Base-by-base conservation (phyloP, 1,140 invertebrate species). In the Microplitis mediator region DNA sequence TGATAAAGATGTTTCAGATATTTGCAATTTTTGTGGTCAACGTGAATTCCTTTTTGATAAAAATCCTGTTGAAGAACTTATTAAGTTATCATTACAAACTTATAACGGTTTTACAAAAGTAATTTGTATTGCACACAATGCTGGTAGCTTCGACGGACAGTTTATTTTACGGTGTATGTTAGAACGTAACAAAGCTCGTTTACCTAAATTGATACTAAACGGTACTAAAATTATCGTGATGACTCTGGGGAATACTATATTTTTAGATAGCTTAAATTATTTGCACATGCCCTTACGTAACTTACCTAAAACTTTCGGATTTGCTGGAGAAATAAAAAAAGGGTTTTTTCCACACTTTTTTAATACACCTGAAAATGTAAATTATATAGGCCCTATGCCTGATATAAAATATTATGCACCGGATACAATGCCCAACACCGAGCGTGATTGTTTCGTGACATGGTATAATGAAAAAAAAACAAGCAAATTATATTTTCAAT, bases 261-360 rank as follows among this genome's bases (percentile, higher is more conserved):
- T 82, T 70, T 73, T 81, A 35, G 81, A 82, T 70, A 77, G 75
- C 51, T 61, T 79, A 73, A 77, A 77, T 73, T 81, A 80, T 74
- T 77, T 82, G 60, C 75, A 72, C 2, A 80, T 81, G 77, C 31
- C 76, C 0, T 70, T 79, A 3, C 69, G 69, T 9, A 61, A 51
- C 35, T 60, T 83, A n/a, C 79, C 78, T 0, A 69, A 78, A 76
- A 70, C 80, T 1, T 82, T 81, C 45, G 78, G 69, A 8, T 58
- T 82, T n/a, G 4, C 14, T 4, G 36, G 56, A 8, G 56, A 61
- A n/a, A 45, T 31, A 56, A 16, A 62, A 50, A 82, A 78, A 62
- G 75, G 76, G 3, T 76, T 56, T 68, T 80, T 80, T 73, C 77
- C 75, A 0, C 77, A 79, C 70, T 70, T 80, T 5, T 81, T 81